Evolutionary conservation across 2,888 invertebrate genomes (phyloP).

Genomic region (Neuroscelio doddi): DNA sequence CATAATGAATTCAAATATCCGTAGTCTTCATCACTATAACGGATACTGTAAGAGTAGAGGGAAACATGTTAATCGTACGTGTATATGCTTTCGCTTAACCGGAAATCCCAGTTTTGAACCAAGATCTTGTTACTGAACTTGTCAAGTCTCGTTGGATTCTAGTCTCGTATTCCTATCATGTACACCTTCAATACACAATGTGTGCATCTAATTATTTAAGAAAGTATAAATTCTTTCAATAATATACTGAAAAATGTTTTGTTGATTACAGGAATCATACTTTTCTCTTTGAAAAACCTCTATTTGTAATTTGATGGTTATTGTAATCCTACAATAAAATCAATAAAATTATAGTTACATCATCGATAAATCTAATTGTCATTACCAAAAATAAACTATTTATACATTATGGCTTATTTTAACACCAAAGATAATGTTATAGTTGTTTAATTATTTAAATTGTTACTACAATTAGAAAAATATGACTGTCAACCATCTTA

Average conservation of each 20-base stretch:
- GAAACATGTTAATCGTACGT: constrained; percentile 26
- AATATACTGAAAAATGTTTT: constrained; percentile 8
- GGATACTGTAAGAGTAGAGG: constrained; percentile 19
- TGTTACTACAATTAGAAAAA: too few relatives aligned
- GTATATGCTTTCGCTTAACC: constrained; percentile 49
- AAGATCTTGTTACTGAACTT: constrained; percentile 55
- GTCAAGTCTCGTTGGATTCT: constrained; percentile 18
- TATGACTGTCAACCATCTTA: too few relatives aligned
- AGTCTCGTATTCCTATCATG: constrained; percentile 23
- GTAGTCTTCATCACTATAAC: constrained; percentile 28
- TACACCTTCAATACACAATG: constrained; percentile 13
- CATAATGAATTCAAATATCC: constrained; percentile 52
- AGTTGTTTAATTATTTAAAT: too few relatives aligned
- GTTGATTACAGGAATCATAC: too few relatives aligned
- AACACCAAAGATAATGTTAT: too few relatives aligned
- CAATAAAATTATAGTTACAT: too few relatives aligned
- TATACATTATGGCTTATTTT: too few relatives aligned
- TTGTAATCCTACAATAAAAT: too few relatives aligned
- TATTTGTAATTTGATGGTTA: too few relatives aligned
- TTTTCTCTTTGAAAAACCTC: too few relatives aligned
- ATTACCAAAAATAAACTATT: too few relatives aligned
- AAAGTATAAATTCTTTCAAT: constrained; percentile 15
- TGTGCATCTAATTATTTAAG: constrained; percentile 20
- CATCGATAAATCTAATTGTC: too few relatives aligned
- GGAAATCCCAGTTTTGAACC: constrained; percentile 55